A percentile compares a stretch with the other conserved stretches of the same genome.
Conservation (phyloP, 2,888 invertebrate species). For the Malacosoma neustria region DNA sequence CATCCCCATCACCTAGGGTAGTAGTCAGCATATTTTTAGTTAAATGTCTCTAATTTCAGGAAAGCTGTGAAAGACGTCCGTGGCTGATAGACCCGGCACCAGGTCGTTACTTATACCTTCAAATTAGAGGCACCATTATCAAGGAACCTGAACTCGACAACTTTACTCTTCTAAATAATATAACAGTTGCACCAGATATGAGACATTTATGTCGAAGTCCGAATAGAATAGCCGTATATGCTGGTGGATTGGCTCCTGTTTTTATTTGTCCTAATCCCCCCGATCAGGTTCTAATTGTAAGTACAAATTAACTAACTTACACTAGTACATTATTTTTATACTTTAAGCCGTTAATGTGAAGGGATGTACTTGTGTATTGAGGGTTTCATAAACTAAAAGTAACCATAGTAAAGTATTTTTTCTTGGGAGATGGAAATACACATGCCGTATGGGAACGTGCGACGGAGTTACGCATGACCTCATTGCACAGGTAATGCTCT, state of each 20-base stretch:
- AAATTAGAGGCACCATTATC: constrained; percentile 79
- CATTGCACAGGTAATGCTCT: too few relatives aligned
- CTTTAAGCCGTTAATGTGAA: too few relatives aligned
- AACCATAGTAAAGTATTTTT: too few relatives aligned
- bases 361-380: too few relatives aligned
- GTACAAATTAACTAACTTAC: constrained; percentile 3
- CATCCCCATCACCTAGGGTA: too few relatives aligned
- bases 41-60: constrained; percentile 75
- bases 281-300: constrained; percentile 22
- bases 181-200: constrained; percentile 72
- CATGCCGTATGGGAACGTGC: too few relatives aligned
- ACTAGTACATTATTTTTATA: too few relatives aligned
- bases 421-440: too few relatives aligned
- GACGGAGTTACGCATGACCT: too few relatives aligned
- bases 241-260: constrained; percentile 77
- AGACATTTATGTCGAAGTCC: constrained; percentile 80
- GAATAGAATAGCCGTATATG: constrained; percentile 86
- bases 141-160: constrained; percentile 64
- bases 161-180: constrained; percentile 70
- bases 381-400: too few relatives aligned
- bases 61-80: constrained; percentile 85
- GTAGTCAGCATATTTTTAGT: too few relatives aligned
- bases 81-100: constrained; percentile 86
- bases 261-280: constrained; percentile 75
- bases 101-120: constrained; percentile 85